Evolutionary conservation across 2,888 invertebrate species (phyloP), one percentile per base, ranked within the genome.

Genomic region (Lepidochitona cinerea): DNA sequence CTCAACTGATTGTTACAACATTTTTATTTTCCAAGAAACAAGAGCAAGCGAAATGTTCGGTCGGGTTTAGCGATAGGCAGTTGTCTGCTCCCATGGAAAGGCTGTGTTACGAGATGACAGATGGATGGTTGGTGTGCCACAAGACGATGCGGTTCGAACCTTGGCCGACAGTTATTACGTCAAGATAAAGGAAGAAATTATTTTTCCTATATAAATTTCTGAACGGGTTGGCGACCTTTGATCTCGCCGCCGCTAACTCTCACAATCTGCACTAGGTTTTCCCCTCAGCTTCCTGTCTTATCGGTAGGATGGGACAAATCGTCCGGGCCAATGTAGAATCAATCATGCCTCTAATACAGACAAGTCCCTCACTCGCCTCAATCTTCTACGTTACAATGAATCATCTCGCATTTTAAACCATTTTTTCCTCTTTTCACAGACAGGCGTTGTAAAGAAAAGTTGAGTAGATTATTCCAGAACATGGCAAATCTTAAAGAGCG

Each of bases 201-300:
- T 59, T 59, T 59, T 59, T 59, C 59, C 59, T 59, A 59, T 59
- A 59, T 59, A 59, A 59, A 59, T 59, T 59, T 59, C 59, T 59
- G 26, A 59, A 59, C 29, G 59, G 59, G 59, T 59, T 59, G 23
- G 59, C 59, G 59, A 59, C 59, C 59, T 59, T 59, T 59, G 59
- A 23, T 59, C 59, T 26, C 9, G 23, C 12, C 59, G 14, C 29
- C 59, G 26, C 59, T 59, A 59, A 59, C 59, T 59, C 29, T 59
- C 29, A 23, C 59, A 59, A 59, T 59, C 59, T 59, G 59, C n/a
- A 32, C 23, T 9, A 59, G 29, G 29, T 23, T 59, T 59, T 59
- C 59, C 59, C 59, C 59, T 59, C 59, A 29, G 59, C 29, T 59
- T 59, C 12, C 32, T 14, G 23, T 32, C 29, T 59, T 59, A 59